Evolutionary conservation across 2,113 vertebrate genomes (phyloP), one percentile per base, ranked within the genome.

Genomic region (Xenopus borealis): DNA sequence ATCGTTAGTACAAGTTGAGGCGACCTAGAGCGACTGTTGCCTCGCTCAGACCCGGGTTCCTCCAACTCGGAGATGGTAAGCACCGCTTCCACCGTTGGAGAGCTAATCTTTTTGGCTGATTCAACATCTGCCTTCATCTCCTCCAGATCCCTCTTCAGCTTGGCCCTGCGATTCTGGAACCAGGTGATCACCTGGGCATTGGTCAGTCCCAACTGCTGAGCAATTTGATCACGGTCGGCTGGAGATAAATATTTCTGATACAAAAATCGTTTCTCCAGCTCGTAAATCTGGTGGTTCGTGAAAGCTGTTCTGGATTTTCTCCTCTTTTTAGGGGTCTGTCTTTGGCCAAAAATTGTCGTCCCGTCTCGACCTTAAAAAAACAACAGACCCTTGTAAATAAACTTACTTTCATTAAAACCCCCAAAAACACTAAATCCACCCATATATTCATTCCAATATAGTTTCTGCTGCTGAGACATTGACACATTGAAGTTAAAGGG

Each of bases 181-280:
- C 97, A 99, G 79, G 97, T 99, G 86, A 99, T 99, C 81, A 99
- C 97, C 87, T 99, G 97, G 55, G 97, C 95, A 69, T 97, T 98
- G 70, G 95, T 96, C 85, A 98, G 89, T 79, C 94, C 95, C 80
- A 98, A 87, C 82, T 96, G 97, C 86, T 98, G 96, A 3, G 96
- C 96, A 69, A 98, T 96, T 85, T 97, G 96, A 90, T 98, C 96
- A 80, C 97, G 93, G 85, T 98, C 97, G 0, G 95, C 95, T 0
- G 96, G 97, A 3, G 95, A 97, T 85, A 98, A 84, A 80, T 98
- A 98, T 85, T 98, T 98, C 92, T 98, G 97, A 83, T 94, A 96
- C 23, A 98, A 83, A 83, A 98, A 98, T 20, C 96, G 89, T 84
- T 98, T 98, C 81, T 98, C 97, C 85, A 98, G 80, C 86, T 98